Evolutionary conservation across 2,797 vertebrate species (phyloP).

Genomic region (Acanthurus lineatus): DNA sequence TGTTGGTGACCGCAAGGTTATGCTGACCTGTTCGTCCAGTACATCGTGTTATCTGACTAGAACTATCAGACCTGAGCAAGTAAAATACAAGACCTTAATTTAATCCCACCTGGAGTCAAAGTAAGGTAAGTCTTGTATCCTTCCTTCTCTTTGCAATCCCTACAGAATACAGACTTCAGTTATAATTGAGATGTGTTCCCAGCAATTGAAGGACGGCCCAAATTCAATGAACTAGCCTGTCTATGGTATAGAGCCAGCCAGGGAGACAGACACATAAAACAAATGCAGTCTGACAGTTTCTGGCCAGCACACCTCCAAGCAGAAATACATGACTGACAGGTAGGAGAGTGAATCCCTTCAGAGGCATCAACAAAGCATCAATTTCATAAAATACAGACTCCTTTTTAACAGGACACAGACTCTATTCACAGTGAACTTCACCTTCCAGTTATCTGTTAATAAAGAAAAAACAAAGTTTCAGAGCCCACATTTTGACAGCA

Average conservation of each 20-base stretch:
- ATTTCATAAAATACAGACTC: neutral
- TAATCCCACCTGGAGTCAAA: neutral
- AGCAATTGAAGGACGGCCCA: neutral
- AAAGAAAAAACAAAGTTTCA: neutral
- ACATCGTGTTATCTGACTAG: neutral
- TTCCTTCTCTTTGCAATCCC: neutral
- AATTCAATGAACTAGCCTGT: conserved; percentile 2
- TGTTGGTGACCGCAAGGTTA: neutral
- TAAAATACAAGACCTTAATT: conserved; percentile 10
- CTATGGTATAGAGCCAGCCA: neutral
- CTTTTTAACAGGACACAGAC: neutral
- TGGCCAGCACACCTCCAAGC: conserved; percentile 12
- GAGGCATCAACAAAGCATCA: neutral
- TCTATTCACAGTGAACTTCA: neutral
- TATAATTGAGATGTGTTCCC: neutral
- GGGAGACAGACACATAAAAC: conserved; percentile 11
- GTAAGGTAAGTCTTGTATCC: too few relatives aligned
- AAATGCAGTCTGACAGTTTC: conserved; percentile 21
- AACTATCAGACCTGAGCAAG: neutral
- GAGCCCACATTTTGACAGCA: neutral
- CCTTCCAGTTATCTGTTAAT: neutral
- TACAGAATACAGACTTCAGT: neutral
- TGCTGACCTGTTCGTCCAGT: neutral
- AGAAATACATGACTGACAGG: conserved; percentile 22
- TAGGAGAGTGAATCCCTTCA: conserved; percentile 12